Conservation (phyloP, 2,888 invertebrate genomes). For the Cordylochernes scorpioides region DNA sequence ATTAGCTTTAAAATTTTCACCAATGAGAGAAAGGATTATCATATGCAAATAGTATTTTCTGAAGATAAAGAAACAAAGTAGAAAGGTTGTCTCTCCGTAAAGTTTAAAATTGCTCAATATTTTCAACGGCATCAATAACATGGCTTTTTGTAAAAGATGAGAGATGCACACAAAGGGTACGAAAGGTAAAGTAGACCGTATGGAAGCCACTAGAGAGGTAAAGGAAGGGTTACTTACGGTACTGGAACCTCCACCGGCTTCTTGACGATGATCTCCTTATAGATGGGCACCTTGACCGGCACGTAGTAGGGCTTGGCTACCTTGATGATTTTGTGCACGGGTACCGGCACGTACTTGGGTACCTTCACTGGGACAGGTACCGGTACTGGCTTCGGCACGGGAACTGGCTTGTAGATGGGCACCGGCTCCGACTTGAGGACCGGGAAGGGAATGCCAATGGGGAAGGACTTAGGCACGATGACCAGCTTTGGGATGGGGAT, state of each 20-base stretch:
- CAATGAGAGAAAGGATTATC: too few relatives aligned
- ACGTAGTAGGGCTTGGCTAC: slow-evolving; percentile 15
- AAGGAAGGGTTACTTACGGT: slow-evolving; percentile 12
- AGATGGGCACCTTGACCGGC: slow-evolving; percentile 16
- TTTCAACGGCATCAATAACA: neutral
- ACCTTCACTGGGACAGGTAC: slow-evolving; percentile 14
- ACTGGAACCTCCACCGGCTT: slow-evolving; percentile 16
- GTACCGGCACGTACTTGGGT: slow-evolving; percentile 15
- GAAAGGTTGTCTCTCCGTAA: too few relatives aligned
- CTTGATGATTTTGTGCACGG: slow-evolving; percentile 15
- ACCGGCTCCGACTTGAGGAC: slow-evolving; percentile 15
- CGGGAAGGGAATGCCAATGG: slow-evolving; percentile 15
- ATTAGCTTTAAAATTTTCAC: too few relatives aligned
- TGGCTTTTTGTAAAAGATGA: neutral
- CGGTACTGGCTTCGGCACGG: slow-evolving; percentile 13
- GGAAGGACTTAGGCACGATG: slow-evolving; percentile 14
- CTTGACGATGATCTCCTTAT: slow-evolving; percentile 16
- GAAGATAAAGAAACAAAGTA: too few relatives aligned
- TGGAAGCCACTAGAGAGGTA: neutral
- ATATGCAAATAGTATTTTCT: too few relatives aligned
- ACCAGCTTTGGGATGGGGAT: slow-evolving; percentile 16
- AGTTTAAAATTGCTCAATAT: too few relatives aligned
- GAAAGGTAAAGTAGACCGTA: neutral
- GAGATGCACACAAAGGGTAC: neutral
- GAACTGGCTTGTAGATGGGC: slow-evolving; percentile 15